Conservation (phyloP, 2,797 vertebrate species). For the Staurois parvus region DNA sequence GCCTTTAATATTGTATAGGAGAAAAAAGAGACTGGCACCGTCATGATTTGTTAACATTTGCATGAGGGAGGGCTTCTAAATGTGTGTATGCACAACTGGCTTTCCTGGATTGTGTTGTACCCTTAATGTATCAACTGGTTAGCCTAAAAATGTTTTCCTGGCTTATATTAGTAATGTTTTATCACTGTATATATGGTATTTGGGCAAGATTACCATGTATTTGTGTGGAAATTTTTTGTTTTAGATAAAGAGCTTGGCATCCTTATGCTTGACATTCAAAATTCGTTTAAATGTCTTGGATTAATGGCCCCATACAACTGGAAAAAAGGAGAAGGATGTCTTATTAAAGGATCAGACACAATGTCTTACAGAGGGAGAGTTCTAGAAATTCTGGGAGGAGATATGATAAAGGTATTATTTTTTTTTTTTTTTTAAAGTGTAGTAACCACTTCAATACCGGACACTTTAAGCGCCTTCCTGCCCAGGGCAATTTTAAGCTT, state of each 20-base stretch:
- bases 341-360: constrained; percentile 88
- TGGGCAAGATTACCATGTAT: constrained; percentile 9
- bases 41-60: no score
- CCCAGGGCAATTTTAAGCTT: no score
- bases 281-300: constrained; percentile 82
- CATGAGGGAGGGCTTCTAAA: no score
- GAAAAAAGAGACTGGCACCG: no score
- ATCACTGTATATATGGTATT: no score
- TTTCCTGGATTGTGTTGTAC: not conserved
- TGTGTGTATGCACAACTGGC: no score
- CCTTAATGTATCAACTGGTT: not conserved
- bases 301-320: constrained; percentile 85
- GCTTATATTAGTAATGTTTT: not conserved
- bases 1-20: no score
- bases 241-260: constrained; percentile 79
- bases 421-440: no score
- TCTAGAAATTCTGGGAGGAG: constrained; percentile 78
- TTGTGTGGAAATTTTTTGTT: constrained; percentile 36
- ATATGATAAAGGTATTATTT: constrained; percentile 81
- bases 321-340: constrained; percentile 86
- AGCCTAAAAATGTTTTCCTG: not conserved
- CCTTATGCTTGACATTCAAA: constrained; percentile 82
- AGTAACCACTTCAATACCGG: no score
- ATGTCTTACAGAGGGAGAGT: constrained; percentile 88
- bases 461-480: no score